Conservation (phyloP, 1,140 invertebrate species). For the Chrysomallon squamiferum region DNA sequence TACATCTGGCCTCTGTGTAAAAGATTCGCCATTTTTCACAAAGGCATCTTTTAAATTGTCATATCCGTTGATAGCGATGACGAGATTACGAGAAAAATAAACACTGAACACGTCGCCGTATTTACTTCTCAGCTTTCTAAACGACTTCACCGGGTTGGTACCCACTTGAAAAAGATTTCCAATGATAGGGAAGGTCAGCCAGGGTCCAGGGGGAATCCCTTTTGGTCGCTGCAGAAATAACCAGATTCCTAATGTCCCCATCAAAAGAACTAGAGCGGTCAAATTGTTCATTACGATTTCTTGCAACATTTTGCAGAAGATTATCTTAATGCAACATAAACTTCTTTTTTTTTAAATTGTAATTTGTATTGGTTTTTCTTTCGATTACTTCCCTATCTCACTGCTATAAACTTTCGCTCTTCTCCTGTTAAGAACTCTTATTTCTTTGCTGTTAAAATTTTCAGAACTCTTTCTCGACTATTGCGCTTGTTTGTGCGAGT, state of each 20-base stretch:
- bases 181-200: neutral
- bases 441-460: too few relatives aligned
- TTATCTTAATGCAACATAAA: too few relatives aligned
- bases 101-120: slow-evolving; percentile 19
- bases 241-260: neutral
- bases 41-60: slow-evolving; percentile 23
- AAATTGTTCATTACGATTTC: too few relatives aligned
- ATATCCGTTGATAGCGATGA: slow-evolving; percentile 24
- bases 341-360: too few relatives aligned
- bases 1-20: slow-evolving; percentile 12
- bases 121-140: slow-evolving; percentile 2
- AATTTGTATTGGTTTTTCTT: too few relatives aligned
- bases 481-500: too few relatives aligned
- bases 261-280: neutral
- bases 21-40: slow-evolving; percentile 17
- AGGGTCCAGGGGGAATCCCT: neutral
- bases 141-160: neutral
- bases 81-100: slow-evolving; percentile 19
- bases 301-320: too few relatives aligned
- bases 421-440: too few relatives aligned
- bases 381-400: too few relatives aligned
- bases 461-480: too few relatives aligned
- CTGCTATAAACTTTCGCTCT: too few relatives aligned
- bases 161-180: neutral
- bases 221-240: neutral